Evolutionary conservation across 2,113 vertebrate genomes (phyloP), one percentile per base, ranked within the genome.

Genomic region (Jacana jacana): DNA sequence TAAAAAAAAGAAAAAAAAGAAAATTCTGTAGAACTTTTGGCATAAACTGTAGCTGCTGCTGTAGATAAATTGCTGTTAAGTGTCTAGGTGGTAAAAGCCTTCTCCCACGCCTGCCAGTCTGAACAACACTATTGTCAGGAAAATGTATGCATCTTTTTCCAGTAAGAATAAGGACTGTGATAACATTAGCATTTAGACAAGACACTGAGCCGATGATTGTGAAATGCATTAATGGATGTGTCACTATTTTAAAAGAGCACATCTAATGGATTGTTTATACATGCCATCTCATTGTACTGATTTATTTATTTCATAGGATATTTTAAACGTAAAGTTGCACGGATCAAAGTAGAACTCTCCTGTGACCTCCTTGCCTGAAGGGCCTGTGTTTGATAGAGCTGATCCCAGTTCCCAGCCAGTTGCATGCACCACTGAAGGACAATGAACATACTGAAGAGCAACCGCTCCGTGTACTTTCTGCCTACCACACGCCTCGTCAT

Each of bases 401-500:
- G 6, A 27, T 72, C 88, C 69, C 86, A 31, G 54, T 92, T 92
- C 76, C 91, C 95, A 92, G 55, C 87, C 84, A 61, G 89, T 44
- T 60, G 95, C 28, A 6, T 46, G 66, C 79, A 61, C 61, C 66
- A 81, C 95, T 76, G 58, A 95, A 97, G 94, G 95, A 95, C 97
- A 96, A 98, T 98, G 98, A 97, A 88, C 76, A 89, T 64, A 75
- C 49, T 80, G 79, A 96, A 86, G 88, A 92, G 71, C 94, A 91
- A 58, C 93, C 94, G 89, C 92, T 84, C 93, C 70, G 91, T 94
- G 95, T 97, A 88, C 90, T 97, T 98, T 84, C 95, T 98, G 95
- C 97, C 97, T 94, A 94, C 96, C 70, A 95, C 97, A 66, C 65
- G 88, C 96, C 97, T 98, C 91, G 63, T 98, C 52, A 96, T 97